Evolutionary conservation across 2,888 invertebrate genomes (phyloP), one percentile per base, ranked within the genome.

Genomic region (Pheosia tremula): DNA sequence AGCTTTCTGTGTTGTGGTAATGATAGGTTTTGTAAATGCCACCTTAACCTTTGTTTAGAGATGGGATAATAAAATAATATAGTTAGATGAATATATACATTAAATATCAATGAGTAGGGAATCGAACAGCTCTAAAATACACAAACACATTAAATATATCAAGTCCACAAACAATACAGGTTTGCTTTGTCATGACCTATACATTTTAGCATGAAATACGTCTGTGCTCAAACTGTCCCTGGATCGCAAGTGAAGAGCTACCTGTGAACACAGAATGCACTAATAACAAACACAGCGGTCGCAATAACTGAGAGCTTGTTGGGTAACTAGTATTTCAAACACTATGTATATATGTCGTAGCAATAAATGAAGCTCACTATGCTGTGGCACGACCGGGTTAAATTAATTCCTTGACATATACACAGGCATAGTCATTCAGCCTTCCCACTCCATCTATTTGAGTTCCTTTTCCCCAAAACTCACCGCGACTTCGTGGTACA

Each of bases 101-200:
- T 24, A 24, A 24, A 24, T 24, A 24, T 24, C 24, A 24, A 24
- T 24, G 24, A 24, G 24, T 24, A 24, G 24, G 24, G 24, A 24
- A 24, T 24, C 24, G 24, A 24, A 24, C 24, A 2, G 24, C 8
- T 7, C 41, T 5, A 5, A 41, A 41, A 41, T 41, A 24, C 43
- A 43, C 43, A 7, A 7, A 11, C 5, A 11, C 10, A 47, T 8
- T 11, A n/a, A 47, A 47, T 47, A 6, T 9, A 47, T 47, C 11
- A 47, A 47, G 47, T 47, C 4, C 4, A 47, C 47, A n/a, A 47
- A 47, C 47, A 47, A 47, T 60, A 56, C 56, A 38, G n/a, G 47
- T 36, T 56, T 60, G 67, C 60, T 65, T 69, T 72, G 62, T 72
- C 50, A 59, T 36, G 43, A 54, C 36, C 55, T 24, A 0, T 43